Conservation (phyloP, 2,113 vertebrate species). For the Tenrec ecaudatus region DNA sequence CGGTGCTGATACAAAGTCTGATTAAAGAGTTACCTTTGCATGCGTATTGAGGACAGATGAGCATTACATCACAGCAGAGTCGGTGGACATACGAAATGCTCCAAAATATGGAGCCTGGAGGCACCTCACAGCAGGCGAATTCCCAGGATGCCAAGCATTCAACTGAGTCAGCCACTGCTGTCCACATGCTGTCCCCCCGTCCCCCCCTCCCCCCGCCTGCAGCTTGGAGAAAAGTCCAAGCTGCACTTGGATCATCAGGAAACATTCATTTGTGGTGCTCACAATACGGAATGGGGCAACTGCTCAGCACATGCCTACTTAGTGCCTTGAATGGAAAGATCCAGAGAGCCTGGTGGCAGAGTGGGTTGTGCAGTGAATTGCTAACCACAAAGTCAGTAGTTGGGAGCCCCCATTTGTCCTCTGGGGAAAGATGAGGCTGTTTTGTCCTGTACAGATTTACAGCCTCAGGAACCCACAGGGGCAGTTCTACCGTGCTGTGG, state of each 20-base stretch:
- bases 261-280: background rate
- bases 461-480: no score
- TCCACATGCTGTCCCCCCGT: background rate
- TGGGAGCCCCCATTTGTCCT: no score
- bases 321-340: background rate
- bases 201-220: background rate
- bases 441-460: no score
- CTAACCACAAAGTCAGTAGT: no score
- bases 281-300: background rate
- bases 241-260: background rate
- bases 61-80: background rate
- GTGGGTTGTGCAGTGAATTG: no score
- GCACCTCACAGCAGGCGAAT: background rate
- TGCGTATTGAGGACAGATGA: background rate
- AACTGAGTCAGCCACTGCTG: background rate
- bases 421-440: no score
- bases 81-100: background rate
- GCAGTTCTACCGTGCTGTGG: no score
- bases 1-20: background rate
- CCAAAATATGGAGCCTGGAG: background rate
- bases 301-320: background rate
- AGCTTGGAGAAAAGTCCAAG: background rate
- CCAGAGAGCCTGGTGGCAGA: no score
- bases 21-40: background rate
- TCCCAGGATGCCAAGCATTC: background rate